Conservation (phyloP, 53 echinoderm and acorn worm species). For the Apostichopus leukothele region DNA sequence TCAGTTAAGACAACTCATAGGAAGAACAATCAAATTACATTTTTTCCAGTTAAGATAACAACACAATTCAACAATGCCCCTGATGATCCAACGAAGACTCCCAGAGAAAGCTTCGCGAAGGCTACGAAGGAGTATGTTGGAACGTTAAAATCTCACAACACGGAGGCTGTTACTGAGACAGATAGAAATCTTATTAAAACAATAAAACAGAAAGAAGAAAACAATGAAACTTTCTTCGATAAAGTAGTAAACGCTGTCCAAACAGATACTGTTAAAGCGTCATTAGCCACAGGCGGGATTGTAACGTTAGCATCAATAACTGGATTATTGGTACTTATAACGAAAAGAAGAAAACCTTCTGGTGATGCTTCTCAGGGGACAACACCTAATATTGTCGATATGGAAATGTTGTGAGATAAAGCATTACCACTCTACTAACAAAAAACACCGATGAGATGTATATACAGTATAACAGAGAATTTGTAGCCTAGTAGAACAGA, state of each 20-base stretch:
- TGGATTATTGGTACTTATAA: not conserved
- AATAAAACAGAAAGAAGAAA: not conserved
- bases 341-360: not conserved
- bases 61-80: not conserved
- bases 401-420: not conserved
- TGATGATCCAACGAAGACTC: too few species aligned
- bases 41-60: too few species aligned
- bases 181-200: too few species aligned
- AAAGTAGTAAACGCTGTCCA: not conserved
- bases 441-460: too few species aligned
- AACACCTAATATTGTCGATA: not conserved
- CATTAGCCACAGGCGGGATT: not conserved
- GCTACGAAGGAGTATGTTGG: too few species aligned
- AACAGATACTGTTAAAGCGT: not conserved
- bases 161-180: too few species aligned
- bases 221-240: not conserved
- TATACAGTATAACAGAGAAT: too few species aligned
- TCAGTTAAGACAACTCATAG: not conserved
- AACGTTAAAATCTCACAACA: too few species aligned
- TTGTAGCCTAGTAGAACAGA: too few species aligned
- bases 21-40: too few species aligned
- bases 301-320: conserved; percentile 4
- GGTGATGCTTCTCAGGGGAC: not conserved
- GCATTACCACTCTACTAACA: too few species aligned
- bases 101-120: too few species aligned